Evolutionary conservation across 1,140 invertebrate species (phyloP).

Genomic region (Oedothorax gibbosus): DNA sequence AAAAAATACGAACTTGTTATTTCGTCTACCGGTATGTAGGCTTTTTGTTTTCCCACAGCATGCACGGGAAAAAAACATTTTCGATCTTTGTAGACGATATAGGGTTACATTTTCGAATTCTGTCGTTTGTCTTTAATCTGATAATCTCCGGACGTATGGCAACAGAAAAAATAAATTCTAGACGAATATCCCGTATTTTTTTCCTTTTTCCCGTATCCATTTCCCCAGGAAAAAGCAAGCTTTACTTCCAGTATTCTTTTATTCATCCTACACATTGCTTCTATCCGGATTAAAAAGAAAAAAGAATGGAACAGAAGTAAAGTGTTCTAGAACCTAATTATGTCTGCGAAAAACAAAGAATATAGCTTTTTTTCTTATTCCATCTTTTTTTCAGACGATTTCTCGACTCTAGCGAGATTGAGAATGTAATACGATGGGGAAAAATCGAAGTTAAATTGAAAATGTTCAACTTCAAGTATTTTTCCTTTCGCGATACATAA

Average conservation of each 20-base stretch:
- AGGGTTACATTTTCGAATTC: slow-evolving; percentile 24
- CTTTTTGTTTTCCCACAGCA: too few species aligned
- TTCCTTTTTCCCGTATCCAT: neutral
- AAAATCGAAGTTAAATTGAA: slow-evolving; percentile 48
- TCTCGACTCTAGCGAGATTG: slow-evolving; percentile 11
- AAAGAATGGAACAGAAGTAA: slow-evolving; percentile 25
- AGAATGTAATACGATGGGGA: neutral
- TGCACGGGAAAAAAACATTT: neutral
- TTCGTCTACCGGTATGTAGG: too few species aligned
- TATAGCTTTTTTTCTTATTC: neutral
- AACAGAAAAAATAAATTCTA: neutral
- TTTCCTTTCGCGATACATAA: neutral
- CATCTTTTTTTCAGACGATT: neutral
- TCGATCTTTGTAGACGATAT: neutral
- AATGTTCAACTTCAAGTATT: slow-evolving; percentile 27
- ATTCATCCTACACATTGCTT: slow-evolving; percentile 1
- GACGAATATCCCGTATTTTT: neutral
- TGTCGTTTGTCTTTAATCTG: slow-evolving; percentile 44
- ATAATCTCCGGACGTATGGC: slow-evolving; percentile 37
- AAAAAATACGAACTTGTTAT: too few species aligned
- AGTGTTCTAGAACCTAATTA: slow-evolving; percentile 45
- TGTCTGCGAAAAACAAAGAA: slow-evolving; percentile 37
- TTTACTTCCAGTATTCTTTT: slow-evolving; percentile 16
- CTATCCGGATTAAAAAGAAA: slow-evolving; percentile 31
- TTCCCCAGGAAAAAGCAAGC: neutral